A percentile compares a stretch with the other conserved stretches of the same genome.
These are phyloP conservation scores for Bombus picipes DNA, from an alignment of 1,140 invertebrate genomes.

Conservation along the genomic window DNA sequence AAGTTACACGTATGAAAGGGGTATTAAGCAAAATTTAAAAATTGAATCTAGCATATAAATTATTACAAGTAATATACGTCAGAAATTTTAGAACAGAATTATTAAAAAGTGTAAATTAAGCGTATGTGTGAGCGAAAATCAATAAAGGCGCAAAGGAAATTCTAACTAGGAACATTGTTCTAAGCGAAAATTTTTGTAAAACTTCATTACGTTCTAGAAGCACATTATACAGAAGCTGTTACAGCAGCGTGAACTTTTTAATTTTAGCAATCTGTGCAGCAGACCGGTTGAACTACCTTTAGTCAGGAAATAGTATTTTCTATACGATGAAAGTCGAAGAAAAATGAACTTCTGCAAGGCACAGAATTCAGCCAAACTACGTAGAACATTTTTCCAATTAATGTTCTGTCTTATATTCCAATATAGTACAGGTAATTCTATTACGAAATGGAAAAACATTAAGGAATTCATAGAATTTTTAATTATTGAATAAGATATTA, in stretches of 20 bases:
- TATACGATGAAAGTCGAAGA: not conserved
- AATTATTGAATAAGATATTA: not conserved
- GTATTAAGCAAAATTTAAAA: too few species aligned
- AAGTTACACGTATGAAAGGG: too few species aligned
- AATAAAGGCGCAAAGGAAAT: not conserved
- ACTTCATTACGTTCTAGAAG: not conserved
- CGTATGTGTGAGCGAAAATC: too few species aligned
- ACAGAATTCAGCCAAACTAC: constrained; percentile 7
- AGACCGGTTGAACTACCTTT: not conserved
- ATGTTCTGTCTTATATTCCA: not conserved
- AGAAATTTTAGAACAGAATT: too few species aligned
- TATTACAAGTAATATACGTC: too few species aligned
- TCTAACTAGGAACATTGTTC: not conserved
- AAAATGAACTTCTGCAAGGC: not conserved
- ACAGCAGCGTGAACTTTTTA: constrained; percentile 6
- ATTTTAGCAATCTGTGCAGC: constrained; percentile 17
- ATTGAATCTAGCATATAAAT: too few species aligned
- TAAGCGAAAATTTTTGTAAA: not conserved
- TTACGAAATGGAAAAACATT: not conserved
- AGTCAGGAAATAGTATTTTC: constrained; percentile 6
- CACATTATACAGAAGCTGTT: not conserved
- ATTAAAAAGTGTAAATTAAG: not conserved
- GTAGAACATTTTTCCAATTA: not conserved
- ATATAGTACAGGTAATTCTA: too few species aligned
- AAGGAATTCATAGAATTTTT: not conserved